Percentiles rank a stretch among this genome's conserved stretches.
Evolutionary conservation across 2,113 vertebrate genomes (phyloP).

Genomic region (Nestor notabilis): DNA sequence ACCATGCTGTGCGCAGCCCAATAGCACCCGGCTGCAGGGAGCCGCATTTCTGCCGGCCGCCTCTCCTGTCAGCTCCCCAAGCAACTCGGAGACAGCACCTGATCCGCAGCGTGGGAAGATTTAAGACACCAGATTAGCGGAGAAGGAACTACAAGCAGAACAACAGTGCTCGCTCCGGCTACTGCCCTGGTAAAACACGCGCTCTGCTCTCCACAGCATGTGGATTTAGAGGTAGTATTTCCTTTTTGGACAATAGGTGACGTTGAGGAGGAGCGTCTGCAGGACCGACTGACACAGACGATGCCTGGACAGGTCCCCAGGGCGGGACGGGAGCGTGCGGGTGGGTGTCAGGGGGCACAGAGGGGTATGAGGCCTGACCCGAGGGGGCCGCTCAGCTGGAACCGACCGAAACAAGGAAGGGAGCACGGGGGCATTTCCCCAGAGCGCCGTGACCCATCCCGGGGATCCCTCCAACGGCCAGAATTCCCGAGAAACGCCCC

Average conservation of each 20-base stretch:
- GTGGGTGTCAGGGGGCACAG: neutral
- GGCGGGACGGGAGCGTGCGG: neutral
- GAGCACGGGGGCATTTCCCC: neutral
- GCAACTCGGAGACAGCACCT: neutral
- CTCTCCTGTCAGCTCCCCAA: neutral
- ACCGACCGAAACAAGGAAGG: neutral
- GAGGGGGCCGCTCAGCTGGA: neutral
- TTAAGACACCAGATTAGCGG: neutral
- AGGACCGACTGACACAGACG: neutral
- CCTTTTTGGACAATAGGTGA: neutral
- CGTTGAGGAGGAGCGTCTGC: neutral
- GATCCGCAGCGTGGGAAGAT: neutral
- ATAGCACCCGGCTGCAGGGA: fast-evolving
- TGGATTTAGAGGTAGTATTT: fast-evolving
- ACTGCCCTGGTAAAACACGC: neutral
- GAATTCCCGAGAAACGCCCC: neutral
- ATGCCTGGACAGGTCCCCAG: neutral
- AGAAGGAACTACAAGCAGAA: neutral
- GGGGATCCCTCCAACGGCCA: neutral
- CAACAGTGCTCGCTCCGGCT: neutral
- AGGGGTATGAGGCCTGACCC: neutral
- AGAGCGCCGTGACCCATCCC: neutral
- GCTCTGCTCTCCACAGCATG: neutral
- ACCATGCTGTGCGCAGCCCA: neutral
- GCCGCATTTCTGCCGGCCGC: fast-evolving